These are phyloP conservation scores for Sclerurus mexicanus DNA, from an alignment of 2,113 vertebrate species.

Conservation along the genomic window DNA sequence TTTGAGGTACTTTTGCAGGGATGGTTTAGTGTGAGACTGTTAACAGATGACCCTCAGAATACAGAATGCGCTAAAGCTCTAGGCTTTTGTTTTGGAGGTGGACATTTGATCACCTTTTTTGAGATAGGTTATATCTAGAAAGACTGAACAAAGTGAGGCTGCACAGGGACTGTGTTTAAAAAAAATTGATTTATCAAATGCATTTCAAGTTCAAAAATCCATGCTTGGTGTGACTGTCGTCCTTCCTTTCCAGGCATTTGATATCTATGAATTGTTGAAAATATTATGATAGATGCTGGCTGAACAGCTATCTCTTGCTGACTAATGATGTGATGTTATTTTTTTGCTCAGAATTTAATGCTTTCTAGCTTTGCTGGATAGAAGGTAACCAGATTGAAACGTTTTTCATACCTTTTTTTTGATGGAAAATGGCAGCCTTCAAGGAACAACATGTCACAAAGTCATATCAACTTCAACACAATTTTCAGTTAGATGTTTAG, in stretches of 20 bases:
- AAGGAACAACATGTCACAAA: conserved; percentile 49
- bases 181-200: background rate
- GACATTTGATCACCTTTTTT: background rate
- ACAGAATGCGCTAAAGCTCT: background rate
- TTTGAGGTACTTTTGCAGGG: background rate
- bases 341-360: background rate
- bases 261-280: background rate
- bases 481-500: conserved; percentile 36
- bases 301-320: background rate
- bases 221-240: background rate
- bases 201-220: background rate
- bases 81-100: background rate
- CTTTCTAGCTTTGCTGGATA: background rate
- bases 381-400: conserved; percentile 36
- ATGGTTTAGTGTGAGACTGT: background rate
- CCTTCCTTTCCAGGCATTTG: background rate
- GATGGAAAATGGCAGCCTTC: conserved; percentile 16
- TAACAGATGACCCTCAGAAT: background rate
- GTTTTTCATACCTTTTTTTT: conserved; percentile 4
- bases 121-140: background rate
- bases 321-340: background rate
- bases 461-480: conserved; percentile 25
- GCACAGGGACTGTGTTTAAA: background rate
- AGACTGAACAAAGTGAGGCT: background rate
- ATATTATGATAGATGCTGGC: background rate